Evolutionary conservation across 2,797 vertebrate species (phyloP), one percentile per base, ranked within the genome.

Genomic region (Darevskia nairensis): DNA sequence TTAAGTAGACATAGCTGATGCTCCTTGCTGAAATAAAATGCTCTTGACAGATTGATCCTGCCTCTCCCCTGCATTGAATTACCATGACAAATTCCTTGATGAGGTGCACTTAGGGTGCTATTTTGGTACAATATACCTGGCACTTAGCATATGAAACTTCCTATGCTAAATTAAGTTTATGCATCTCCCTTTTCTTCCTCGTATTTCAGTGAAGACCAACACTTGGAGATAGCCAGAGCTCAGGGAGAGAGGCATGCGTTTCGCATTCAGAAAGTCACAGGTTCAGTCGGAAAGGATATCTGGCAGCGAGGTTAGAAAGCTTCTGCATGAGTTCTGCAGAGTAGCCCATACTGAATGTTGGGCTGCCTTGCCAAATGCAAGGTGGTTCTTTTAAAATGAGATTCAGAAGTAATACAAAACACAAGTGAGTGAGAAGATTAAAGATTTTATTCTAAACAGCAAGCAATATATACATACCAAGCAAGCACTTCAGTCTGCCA

Each of bases 101-200:
- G 61, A 80, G 46, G 6, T 6, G n/a, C 0, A 8, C 78, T 91
- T 66, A 55, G 11, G 41, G 41, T 80, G n/a, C 71, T 74, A 85
- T 81, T 89, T 85, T 85, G 88, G 85, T 27, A 15, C 55, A 85
- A 88, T 80, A 2, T 25, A 68, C 15, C 59, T 85, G 59, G 82
- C 83, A 85, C 41, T 84, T 79, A 66, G 10, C 21, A 0, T 0
- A 29, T 29, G 35, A 75, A 41, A 71, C 25, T 27, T 25, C 32
- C 0, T 6, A 0, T 39, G 15, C 55, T 80, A 50, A 83, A 83
- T 84, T 82, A 87, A 84, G 64, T 66, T 44, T 85, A 35, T 90
- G 29, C 39, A 55, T 66, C 17, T 86, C 17, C 32, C 61, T n/a
- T 85, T 89, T 39, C n/a, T 88, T 81, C 19, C 13, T 29, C 6